phyloP scores from a whole-genome alignment of 1,140 invertebrate genomes.

The Eumeta japonica region DNA sequence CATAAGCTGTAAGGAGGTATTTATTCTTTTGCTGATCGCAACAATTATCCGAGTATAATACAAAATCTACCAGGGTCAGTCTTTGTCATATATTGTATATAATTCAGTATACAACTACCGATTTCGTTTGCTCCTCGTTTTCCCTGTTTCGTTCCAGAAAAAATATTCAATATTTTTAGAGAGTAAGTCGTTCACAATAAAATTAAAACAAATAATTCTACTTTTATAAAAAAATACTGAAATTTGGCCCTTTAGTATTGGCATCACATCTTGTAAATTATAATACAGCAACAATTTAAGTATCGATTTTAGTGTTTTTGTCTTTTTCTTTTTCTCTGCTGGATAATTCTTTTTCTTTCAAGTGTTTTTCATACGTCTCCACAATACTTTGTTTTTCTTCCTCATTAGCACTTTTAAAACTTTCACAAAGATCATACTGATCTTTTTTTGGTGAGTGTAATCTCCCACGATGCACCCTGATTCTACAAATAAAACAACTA shows the following conservation, averaged over 20 bases:
- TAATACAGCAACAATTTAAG: conserved; percentile 20
- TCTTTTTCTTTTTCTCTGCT: conserved; percentile 16
- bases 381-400: conserved; percentile 13
- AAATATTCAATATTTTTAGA: conserved; percentile 27
- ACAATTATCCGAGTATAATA: conserved; percentile 37
- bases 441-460: conserved; percentile 26
- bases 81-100: conserved; percentile 17
- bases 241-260: conserved; percentile 16
- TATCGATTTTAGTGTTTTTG: conserved; percentile 12
- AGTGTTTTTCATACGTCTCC: conserved; percentile 14
- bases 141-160: conserved; percentile 49
- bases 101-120: conserved; percentile 30
- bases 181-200: conserved; percentile 26
- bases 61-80: conserved; percentile 16
- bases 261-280: conserved; percentile 24
- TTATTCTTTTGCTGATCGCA: conserved; percentile 37
- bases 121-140: conserved; percentile 44
- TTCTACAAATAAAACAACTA: too few species aligned
- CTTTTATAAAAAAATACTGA: conserved; percentile 25
- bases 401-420: conserved; percentile 17
- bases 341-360: conserved; percentile 19
- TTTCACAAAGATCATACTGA: too few species aligned
- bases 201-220: conserved; percentile 45
- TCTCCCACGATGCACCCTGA: too few species aligned
- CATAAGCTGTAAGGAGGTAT: conserved; percentile 22